These are phyloP conservation scores for Ganaspis sp. DNA, from an alignment of 1,140 invertebrate species.

Conservation along the genomic window DNA sequence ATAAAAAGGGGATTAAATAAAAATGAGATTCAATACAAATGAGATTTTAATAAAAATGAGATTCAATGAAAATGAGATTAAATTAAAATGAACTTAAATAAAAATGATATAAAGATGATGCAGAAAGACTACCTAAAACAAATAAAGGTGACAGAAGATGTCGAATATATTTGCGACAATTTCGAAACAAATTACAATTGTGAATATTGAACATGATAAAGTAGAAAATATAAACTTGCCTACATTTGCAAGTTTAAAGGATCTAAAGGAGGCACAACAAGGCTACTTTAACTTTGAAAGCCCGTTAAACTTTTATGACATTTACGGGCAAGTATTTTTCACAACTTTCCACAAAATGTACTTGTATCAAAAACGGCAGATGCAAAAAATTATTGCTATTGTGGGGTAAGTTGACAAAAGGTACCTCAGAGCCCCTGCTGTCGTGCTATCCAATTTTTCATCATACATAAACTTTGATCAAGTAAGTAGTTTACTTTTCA, in stretches of 20 bases:
- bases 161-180: background rate
- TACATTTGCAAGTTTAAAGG: background rate
- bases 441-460: slow-evolving; percentile 2
- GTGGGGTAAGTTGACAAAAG: slow-evolving; percentile 6
- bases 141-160: too few relatives aligned
- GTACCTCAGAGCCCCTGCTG: background rate
- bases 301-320: slow-evolving; percentile 6
- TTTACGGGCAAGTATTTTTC: slow-evolving; percentile 2
- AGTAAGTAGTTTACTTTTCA: slow-evolving; percentile 4
- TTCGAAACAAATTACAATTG: too few relatives aligned
- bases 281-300: slow-evolving; percentile 25
- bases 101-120: too few relatives aligned
- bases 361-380: background rate
- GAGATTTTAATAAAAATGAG: too few relatives aligned
- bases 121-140: too few relatives aligned
- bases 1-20: too few relatives aligned
- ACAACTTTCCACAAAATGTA: background rate
- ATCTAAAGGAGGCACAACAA: background rate
- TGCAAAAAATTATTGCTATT: background rate
- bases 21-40: too few relatives aligned
- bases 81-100: too few relatives aligned
- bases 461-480: background rate
- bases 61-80: too few relatives aligned
- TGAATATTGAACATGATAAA: too few relatives aligned
- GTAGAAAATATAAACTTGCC: too few relatives aligned